A percentile compares a stretch with the other conserved stretches of the same genome.
Evolutionary conservation across 2,113 vertebrate species (phyloP).

Genomic region (Corapipo altera): DNA sequence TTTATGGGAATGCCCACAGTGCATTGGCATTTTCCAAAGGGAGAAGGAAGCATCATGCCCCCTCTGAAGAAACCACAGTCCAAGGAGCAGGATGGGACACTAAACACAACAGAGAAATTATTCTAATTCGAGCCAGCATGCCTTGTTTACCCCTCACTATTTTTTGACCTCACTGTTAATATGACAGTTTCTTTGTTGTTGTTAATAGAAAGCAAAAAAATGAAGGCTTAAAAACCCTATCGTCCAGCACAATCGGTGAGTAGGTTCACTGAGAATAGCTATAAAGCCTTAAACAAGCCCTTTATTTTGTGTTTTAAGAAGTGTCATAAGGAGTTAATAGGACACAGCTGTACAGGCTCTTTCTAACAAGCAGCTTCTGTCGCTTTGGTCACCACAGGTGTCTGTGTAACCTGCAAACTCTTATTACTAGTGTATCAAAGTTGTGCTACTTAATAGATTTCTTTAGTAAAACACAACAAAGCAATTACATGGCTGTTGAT

Average conservation of each 20-base stretch:
- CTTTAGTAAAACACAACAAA: conserved; percentile 88
- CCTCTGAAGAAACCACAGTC: neutral
- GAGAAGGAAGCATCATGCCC: neutral
- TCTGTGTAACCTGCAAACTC: conserved; percentile 84
- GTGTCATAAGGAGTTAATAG: conserved; percentile 83
- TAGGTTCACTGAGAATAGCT: conserved; percentile 65
- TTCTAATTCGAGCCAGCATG: neutral
- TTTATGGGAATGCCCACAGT: conserved; percentile 23
- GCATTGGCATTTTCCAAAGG: neutral
- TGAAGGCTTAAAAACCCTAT: conserved; percentile 64
- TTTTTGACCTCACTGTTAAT: conserved; percentile 63
- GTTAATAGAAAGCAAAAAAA: conserved; percentile 38
- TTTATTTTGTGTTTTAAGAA: conserved; percentile 79
- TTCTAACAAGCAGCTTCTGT: conserved; percentile 80
- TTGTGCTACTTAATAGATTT: conserved; percentile 87
- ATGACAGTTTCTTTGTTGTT: conserved; percentile 39
- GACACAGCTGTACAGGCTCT: conserved; percentile 82
- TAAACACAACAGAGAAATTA: neutral
- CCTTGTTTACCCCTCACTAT: conserved; percentile 44
- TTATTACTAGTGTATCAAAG: conserved; percentile 87
- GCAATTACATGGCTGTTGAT: conserved; percentile 84
- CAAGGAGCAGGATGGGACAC: neutral
- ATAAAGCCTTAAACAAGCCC: conserved; percentile 75
- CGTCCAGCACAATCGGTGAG: conserved; percentile 38
- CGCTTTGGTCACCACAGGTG: conserved; percentile 85